phyloP scores from a whole-genome alignment of 2,113 vertebrate species.

The Paratilapia polleni region DNA sequence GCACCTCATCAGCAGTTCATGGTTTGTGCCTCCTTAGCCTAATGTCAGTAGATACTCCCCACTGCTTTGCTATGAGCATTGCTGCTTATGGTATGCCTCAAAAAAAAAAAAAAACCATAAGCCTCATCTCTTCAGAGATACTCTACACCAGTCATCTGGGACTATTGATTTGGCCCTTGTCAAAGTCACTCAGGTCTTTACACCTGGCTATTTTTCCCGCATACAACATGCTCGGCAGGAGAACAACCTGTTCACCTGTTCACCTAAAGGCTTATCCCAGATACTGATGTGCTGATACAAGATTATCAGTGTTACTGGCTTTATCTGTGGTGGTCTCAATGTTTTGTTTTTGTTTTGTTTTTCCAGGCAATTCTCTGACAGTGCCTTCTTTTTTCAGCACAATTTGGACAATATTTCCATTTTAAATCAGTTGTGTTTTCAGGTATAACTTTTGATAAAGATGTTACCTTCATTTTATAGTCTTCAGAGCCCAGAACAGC shows the following conservation, averaged over 20 bases:
- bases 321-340: no score
- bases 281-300: no score
- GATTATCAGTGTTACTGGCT: no score
- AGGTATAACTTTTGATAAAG: not conserved
- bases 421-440: no score
- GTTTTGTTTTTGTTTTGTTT: no score
- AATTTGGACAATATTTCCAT: no score
- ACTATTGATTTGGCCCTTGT: not conserved
- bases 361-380: no score
- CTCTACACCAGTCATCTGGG: not conserved
- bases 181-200: not conserved
- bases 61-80: not conserved
- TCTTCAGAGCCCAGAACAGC: constrained; percentile 79
- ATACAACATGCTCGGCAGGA: not conserved
- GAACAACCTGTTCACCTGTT: no score
- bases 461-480: constrained; percentile 89
- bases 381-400: no score
- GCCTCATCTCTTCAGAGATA: not conserved
- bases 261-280: no score
- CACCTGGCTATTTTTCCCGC: not conserved
- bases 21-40: not conserved
- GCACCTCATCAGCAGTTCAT: not conserved
- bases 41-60: not conserved
- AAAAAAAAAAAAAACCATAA: no score
- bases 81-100: not conserved